Percentiles rank a stretch among this genome's conserved stretches.
These are phyloP conservation scores for Norana najaformis DNA, from an alignment of 2,888 invertebrate genomes.

Conservation along the genomic window DNA sequence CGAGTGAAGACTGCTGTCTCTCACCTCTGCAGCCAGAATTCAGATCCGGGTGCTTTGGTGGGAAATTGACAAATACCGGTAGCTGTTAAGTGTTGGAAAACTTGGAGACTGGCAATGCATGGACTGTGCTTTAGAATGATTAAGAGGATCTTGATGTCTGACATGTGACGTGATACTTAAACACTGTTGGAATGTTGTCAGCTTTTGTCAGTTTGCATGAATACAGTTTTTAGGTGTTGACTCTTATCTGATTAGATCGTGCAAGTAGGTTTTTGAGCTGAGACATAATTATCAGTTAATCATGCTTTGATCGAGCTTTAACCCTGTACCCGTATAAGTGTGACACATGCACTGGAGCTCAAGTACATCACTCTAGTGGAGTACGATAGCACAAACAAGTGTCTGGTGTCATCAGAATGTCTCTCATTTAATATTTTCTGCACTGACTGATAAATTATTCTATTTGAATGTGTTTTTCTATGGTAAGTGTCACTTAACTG, in stretches of 20 bases:
- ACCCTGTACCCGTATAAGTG: too few species aligned
- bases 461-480: neutral
- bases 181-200: neutral
- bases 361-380: too few species aligned
- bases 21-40: neutral
- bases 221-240: too few species aligned
- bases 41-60: neutral
- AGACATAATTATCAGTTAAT: too few species aligned
- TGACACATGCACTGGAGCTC: too few species aligned
- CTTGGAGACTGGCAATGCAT: neutral
- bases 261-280: too few species aligned
- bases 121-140: neutral
- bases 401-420: neutral
- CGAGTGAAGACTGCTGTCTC: neutral
- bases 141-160: neutral
- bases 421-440: neutral
- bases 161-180: neutral
- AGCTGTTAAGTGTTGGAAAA: neutral
- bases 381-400: too few species aligned
- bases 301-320: too few species aligned
- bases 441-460: neutral
- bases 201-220: neutral
- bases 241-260: too few species aligned
- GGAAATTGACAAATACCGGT: neutral
- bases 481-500: neutral